Conservation (phyloP, 2,888 invertebrate species). For the Rapana venosa region DNA sequence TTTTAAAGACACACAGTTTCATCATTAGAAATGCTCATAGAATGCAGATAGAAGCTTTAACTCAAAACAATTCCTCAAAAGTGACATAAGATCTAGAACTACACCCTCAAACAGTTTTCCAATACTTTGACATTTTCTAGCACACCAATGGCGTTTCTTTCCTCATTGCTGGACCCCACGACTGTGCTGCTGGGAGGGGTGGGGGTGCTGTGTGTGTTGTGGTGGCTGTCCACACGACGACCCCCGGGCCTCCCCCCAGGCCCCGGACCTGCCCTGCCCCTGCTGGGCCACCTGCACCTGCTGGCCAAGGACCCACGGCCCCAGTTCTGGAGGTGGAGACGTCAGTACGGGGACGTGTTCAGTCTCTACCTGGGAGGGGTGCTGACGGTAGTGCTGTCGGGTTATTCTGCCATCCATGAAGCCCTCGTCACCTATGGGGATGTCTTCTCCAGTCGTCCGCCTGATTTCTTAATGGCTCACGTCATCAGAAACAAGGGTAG, state of each 20-base stretch:
- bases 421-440: not conserved
- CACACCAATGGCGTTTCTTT: not conserved
- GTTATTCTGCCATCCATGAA: not conserved
- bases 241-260: not conserved
- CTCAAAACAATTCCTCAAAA: no score
- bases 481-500: not conserved
- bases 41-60: no score
- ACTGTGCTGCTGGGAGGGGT: conserved; percentile 7
- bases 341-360: conserved; percentile 14
- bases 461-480: not conserved
- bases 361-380: not conserved
- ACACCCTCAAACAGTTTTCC: no score
- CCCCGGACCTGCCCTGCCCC: not conserved
- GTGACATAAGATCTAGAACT: no score
- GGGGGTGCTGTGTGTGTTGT: not conserved
- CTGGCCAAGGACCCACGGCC: not conserved
- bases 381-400: not conserved
- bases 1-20: no score
- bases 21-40: no score
- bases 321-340: not conserved
- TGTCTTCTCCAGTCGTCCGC: not conserved
- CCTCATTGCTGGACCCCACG: not conserved
- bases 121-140: no score
- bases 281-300: conserved; percentile 12
- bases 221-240: conserved; percentile 14